Percentiles rank a stretch among this genome's conserved stretches.
phyloP scores from a whole-genome alignment of 2,888 invertebrate genomes.

The Dasysyrphus albostriatus region DNA sequence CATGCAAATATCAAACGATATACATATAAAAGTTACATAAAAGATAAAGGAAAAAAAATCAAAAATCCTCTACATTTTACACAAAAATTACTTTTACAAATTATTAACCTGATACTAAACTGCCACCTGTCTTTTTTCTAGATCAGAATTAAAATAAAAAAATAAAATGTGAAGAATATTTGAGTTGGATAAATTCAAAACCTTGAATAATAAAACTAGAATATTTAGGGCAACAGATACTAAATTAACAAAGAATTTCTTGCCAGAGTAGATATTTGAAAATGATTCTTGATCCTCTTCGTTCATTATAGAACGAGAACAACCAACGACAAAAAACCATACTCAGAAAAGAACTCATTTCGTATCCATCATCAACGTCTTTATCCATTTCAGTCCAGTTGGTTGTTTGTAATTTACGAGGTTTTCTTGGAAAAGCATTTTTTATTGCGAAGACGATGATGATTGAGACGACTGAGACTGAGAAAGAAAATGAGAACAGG shows the following conservation, averaged over 20 bases:
- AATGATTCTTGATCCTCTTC: background rate
- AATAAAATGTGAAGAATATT: too few relatives aligned
- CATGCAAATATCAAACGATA: too few relatives aligned
- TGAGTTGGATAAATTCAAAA: too few relatives aligned
- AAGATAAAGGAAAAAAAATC: too few relatives aligned
- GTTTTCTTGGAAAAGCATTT: slow-evolving; percentile 16
- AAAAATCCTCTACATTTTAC: too few relatives aligned
- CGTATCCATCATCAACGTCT: background rate
- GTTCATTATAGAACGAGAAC: background rate
- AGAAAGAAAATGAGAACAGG: slow-evolving; percentile 35
- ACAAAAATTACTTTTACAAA: too few relatives aligned
- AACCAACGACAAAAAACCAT: background rate
- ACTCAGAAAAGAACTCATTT: slow-evolving; percentile 17
- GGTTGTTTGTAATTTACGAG: slow-evolving; percentile 17
- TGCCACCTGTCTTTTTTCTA: too few relatives aligned
- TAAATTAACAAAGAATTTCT: background rate
- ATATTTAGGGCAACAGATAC: background rate
- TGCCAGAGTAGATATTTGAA: background rate
- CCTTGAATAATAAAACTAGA: too few relatives aligned
- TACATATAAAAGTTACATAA: too few relatives aligned
- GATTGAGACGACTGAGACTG: background rate
- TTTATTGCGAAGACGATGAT: background rate
- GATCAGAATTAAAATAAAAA: too few relatives aligned
- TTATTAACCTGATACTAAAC: too few relatives aligned
- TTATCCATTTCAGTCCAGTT: slow-evolving; percentile 11